Base-by-base conservation (phyloP, 2,113 vertebrate genomes). In the Arizona elegans region DNA sequence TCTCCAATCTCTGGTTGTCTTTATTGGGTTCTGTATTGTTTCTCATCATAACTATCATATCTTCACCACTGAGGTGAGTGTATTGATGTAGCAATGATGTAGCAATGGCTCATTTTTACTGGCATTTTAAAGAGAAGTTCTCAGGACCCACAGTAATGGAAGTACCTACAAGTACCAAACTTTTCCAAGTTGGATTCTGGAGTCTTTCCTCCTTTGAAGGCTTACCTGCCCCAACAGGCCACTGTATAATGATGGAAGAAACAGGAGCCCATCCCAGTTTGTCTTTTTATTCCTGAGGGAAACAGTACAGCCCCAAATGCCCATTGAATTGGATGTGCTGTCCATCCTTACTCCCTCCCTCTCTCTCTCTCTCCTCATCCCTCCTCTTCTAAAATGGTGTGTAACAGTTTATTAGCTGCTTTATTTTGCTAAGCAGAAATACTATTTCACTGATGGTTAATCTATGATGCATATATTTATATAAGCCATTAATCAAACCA, bases 381-480 rank as follows among this genome's bases (percentile, higher is more conserved):
- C 8, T 5, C 90, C 26, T 56, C 17, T 81, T 81, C 17, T 43
- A 87, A 92, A 62, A 92, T 53, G 29, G 38, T 65, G 23, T 86
- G 15, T 17, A 70, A 70, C 86, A 54, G 21, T 90, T 54, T 55
- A 90, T 81, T 92, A 89, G 19, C 12, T 65, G 55, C n/a, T 87
- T 65, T 59, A 58, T 90, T 93, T 92, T 23, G 26, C 70, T 50
- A 47, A 59, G 70, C 43, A 86, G 43, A 43, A 85, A 58, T 87
- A 70, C 5, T 52, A 75, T 90, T 92, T 90, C 88, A 38, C 55
- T 86, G 47, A 62, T 65, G 59, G 70, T 59, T 90, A 93, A 86
- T 90, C 23, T 93, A 50, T 65, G 56, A 65, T 87, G 55, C 10
- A 59, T 90, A 38, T 26, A 90, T 65, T 87, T 54, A 87, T 43